phyloP scores from a whole-genome alignment of 2,888 invertebrate genomes.

The Gastracanthus pulcherrimus region DNA sequence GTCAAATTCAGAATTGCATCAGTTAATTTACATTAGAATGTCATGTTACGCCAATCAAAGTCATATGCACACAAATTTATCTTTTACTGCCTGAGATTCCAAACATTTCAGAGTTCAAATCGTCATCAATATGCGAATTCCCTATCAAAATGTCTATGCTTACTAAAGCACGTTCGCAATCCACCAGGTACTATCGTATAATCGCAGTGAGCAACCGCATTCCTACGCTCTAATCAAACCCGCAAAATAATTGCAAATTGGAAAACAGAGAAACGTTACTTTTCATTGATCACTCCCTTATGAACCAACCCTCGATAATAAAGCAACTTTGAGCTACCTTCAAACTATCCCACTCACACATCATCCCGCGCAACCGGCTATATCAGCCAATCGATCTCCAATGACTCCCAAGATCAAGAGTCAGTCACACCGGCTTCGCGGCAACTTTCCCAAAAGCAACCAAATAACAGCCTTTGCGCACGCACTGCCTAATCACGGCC shows the following conservation, averaged over 20 bases:
- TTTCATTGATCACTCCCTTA: neutral
- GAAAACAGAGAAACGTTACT: neutral
- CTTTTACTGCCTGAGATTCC: neutral
- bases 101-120: neutral
- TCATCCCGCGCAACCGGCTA: neutral
- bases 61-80: neutral
- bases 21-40: neutral
- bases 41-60: neutral
- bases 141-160: neutral
- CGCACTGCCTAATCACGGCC: neutral
- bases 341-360: neutral
- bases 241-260: neutral
- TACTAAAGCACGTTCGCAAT: neutral
- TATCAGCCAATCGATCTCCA: neutral
- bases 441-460: slow-evolving; percentile 43
- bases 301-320: neutral
- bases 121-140: neutral
- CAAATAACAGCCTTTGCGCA: neutral
- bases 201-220: neutral
- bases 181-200: too few species aligned
- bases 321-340: neutral
- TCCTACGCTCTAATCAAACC: neutral
- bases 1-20: neutral
- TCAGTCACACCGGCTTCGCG: neutral
- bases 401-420: slow-evolving; percentile 44